Evolutionary conservation across 2,888 invertebrate species (phyloP).

Genomic region (Drosophila yooni): DNA sequence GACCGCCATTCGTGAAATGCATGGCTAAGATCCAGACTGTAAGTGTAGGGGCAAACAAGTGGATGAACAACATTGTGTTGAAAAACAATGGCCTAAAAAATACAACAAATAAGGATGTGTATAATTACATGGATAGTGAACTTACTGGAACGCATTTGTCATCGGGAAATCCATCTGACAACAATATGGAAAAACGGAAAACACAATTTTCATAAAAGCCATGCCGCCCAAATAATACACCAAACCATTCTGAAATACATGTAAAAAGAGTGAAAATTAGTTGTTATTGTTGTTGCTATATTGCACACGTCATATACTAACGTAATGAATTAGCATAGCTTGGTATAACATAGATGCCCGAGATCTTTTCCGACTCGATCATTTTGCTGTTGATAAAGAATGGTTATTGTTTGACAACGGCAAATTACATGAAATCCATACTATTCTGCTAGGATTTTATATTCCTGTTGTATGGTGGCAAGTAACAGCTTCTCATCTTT

Average conservation of each 20-base stretch:
- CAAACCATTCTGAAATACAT: conserved; percentile 79
- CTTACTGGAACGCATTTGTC: conserved; percentile 74
- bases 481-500: conserved; percentile 88
- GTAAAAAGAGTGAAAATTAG: not conserved
- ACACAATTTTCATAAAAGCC: conserved; percentile 93
- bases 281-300: not conserved
- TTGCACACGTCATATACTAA: conserved; percentile 86
- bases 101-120: not conserved
- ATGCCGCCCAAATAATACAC: conserved; percentile 89
- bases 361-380: conserved; percentile 93
- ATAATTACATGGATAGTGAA: not conserved
- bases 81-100: conserved; percentile 90
- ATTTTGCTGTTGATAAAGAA: conserved; percentile 88
- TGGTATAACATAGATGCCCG: conserved; percentile 96
- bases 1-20: conserved; percentile 95
- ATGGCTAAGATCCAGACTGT: conserved; percentile 90
- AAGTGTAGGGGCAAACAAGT: conserved; percentile 91
- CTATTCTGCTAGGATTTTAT: conserved; percentile 96
- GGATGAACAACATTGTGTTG: conserved; percentile 95
- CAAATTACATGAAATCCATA: conserved; percentile 86
- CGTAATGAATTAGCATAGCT: conserved; percentile 92
- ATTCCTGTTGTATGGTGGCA: conserved; percentile 93
- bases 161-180: conserved; percentile 94
- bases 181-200: conserved; percentile 93
- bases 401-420: conserved; percentile 11